Evolutionary conservation across 2,797 vertebrate genomes (phyloP), one percentile per base, ranked within the genome.

Genomic region (Lagorchestes hirsutus): DNA sequence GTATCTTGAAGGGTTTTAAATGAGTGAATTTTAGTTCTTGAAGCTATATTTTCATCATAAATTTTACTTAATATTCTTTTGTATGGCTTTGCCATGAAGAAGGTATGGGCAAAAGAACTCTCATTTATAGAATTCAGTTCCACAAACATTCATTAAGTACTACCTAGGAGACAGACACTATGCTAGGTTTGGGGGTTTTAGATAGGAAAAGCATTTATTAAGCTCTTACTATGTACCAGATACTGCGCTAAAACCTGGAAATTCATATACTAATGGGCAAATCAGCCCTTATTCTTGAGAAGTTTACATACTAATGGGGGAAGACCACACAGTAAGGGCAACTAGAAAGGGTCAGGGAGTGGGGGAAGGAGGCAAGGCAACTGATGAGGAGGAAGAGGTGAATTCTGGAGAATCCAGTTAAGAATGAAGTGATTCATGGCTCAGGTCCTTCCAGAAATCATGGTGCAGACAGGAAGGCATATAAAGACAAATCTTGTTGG

Each of bases 11-110:
- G 40, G 24, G 82, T 27, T 96, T 95, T 95, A 55, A 74, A 50
- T 91, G 92, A 94, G 10, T 18, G n/a, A 40, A 13, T 93, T 31
- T 91, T 50, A 95, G 62, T 87, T 90, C 59, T 58, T 82, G 92
- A 94, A 58, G 50, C 46, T 92, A 27, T 55, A 90, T 92, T 96
- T 97, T 94, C 92, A 96, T 40, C 34, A 59, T 90, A 4, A 91
- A 57, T 92, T 94, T 24, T 87, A 87, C 40, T 87, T 50, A 50
- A 62, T 92, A 91, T 24, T 82, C n/a, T 10, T 82, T 93, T 24
- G 93, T 11, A 82, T 57, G 91, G 8, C 55, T 91, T 95, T 96
- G 1, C 46, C 3, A 24, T 93, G 54, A 95, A n/a, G 82, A 93
- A 67, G 87, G 93, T 52, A 57, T 34, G 0, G 91, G 3, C 10